phyloP scores from a whole-genome alignment of 2,797 vertebrate species.

The Gambelia wislizenii region DNA sequence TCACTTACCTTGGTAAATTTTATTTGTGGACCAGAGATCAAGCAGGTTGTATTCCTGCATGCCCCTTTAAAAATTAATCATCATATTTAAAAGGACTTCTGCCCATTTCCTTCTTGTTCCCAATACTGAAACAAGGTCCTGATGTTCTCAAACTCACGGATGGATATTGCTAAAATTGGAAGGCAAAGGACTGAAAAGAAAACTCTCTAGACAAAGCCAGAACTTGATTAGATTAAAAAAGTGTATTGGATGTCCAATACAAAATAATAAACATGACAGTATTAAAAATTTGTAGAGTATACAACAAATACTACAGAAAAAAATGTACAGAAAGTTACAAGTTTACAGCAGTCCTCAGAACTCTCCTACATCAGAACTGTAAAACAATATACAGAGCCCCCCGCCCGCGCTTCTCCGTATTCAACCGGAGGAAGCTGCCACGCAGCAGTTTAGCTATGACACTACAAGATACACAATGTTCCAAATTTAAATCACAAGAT shows the following conservation, averaged over 20 bases:
- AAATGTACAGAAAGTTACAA: conserved; percentile 78
- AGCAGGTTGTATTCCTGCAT: background rate
- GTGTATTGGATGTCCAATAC: conserved; percentile 87
- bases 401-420: conserved; percentile 28
- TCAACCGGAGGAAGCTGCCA: conserved; percentile 81
- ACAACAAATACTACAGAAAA: conserved; percentile 86
- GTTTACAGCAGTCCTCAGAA: conserved; percentile 74
- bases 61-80: background rate
- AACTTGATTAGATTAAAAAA: conserved; percentile 81
- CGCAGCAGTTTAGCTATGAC: conserved; percentile 84
- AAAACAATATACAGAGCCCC: conserved; percentile 70
- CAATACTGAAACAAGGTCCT: background rate
- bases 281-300: conserved; percentile 82
- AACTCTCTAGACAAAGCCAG: conserved; percentile 72
- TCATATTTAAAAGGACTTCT: background rate
- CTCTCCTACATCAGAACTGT: conserved; percentile 68
- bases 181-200: conserved; percentile 37
- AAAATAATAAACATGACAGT: conserved; percentile 85
- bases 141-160: background rate
- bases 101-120: background rate
- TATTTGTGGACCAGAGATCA: background rate
- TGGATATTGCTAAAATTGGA: background rate
- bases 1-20: background rate
- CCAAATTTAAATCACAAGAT: conserved; percentile 91
- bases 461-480: conserved; percentile 90